Base-by-base conservation (phyloP, 2,797 vertebrate species). In the Sus cebifrons region DNA sequence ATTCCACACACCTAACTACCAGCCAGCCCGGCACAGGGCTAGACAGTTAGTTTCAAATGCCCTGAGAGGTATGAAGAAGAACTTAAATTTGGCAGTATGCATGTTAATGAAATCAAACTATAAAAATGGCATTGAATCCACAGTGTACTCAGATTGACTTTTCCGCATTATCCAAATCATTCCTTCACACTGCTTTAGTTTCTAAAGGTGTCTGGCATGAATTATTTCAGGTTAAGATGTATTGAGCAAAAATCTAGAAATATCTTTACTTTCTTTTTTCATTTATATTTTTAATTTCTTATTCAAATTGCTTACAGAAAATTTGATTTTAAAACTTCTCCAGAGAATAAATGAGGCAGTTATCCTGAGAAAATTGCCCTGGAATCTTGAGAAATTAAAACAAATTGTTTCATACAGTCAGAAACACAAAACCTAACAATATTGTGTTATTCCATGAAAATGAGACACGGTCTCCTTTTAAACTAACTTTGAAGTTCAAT, bases 321-420 rank as follows among this genome's bases (percentile, higher is more conserved):
- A 56, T 62, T 75, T 71, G 25, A 84, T 89, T 91, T 89, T 79
- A 78, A 68, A 89, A 78, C n/a, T 36, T 78, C 60, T 27, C n/a
- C 44, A 52, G 74, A 82, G 54, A 70, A 93, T 32, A 89, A 89
- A 68, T 67, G 6, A 94, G 75, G 81, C 27, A 21, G 2, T 70
- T 44, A 82, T 18, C 58, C 65, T 95, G 49, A 86, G 70, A 84
- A 83, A 82, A 92, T 74, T 56, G 27, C 67, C 68, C 49, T 58
- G 27, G 58, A 93, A 60, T 68, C 81, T 70, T 74, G 36, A 88
- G 90, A 79, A 83, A 83, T 79, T n/a, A 68, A 94, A 62, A 78
- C 27, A 74, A 79, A 79, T 29, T 56, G 14, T 49, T 6, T 29
- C 13, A 74, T 36, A 73, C 91, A 91, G 70, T 21, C 52, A 60